Base-by-base conservation (phyloP, 1,140 invertebrate species). In the Trichonephila clavipes region DNA sequence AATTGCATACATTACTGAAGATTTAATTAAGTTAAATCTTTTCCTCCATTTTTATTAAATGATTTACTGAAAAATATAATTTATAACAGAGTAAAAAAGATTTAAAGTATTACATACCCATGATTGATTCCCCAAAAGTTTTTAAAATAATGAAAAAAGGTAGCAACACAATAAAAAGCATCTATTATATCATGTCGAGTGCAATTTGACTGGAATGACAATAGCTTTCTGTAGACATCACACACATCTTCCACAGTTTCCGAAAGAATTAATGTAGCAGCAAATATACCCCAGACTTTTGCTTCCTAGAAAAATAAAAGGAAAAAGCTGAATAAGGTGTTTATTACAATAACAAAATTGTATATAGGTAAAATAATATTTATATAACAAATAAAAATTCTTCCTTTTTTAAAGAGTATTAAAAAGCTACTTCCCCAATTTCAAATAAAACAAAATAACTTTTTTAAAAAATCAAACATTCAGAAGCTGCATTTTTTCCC, bases 111-210 rank as follows among this genome's bases (percentile, higher is more conserved):
- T 72, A 62, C 66, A 24, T 94, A 94, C 93, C 93, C 93, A 86
- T 86, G 44, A 77, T 86, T 86, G 12, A 94, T 72, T 18, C 24
- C 24, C 62, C 40, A 85, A 6, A 2, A 12, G 7, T 21, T 40
- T 61, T 8, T 59, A 44, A 90, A 94, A 64, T 90, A 28, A 6
- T 90, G 34, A 21, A 94, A 66, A n/a, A 90, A 90, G 72, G 93
- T 28, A 82, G 88, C 93, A 40, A 94, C 51, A 77, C 93, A 90
- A 64, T 90, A 94, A 61, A 94, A 51, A 19, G 88, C 64, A 89
- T 94, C 69, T 21, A 34, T 62, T 40, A 94, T 66, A 51, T 94
- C 93, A 88, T 59, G 93, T 6, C 51, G 19, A 28, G 66, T 21
- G 28, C 81, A 61, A 40, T 62, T 24, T 16, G 88, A 72, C 19